A percentile compares a stretch with the other conserved stretches of the same genome.
Conservation (phyloP, 2,113 vertebrate genomes). For the Nibea coibor region DNA sequence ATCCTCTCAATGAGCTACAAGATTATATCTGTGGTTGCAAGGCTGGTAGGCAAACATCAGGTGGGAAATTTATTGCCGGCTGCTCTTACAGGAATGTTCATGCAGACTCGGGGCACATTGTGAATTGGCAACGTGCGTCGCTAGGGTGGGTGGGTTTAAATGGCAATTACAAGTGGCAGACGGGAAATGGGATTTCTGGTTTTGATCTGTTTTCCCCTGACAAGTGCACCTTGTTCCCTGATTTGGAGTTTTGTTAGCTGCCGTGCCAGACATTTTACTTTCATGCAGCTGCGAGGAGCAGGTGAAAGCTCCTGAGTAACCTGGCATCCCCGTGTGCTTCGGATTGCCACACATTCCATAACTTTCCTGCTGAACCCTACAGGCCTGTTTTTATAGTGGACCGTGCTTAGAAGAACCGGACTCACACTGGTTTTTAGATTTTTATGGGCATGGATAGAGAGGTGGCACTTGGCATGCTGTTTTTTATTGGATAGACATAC, state of each 20-base stretch:
- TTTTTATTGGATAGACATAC: neutral
- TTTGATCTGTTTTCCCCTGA: conserved; percentile 41
- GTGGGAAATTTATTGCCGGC: conserved; percentile 46
- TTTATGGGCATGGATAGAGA: conserved; percentile 17
- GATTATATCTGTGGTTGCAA: conserved; percentile 38
- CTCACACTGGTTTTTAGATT: neutral
- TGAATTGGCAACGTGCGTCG: conserved; percentile 29
- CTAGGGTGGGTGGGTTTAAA: conserved; percentile 34
- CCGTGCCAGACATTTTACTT: conserved; percentile 38
- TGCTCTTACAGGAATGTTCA: conserved; percentile 32
- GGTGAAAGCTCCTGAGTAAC: conserved; percentile 38
- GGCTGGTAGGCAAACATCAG: conserved; percentile 33
- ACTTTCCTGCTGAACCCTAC: conserved; percentile 9
- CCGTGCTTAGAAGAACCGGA: conserved; percentile 17
- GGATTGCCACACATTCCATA: conserved; percentile 49
- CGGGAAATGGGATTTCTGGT: conserved; percentile 43
- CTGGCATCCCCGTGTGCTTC: conserved; percentile 21
- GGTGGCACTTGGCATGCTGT: neutral
- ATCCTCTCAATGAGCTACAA: conserved; percentile 15
- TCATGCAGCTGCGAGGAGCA: conserved; percentile 46
- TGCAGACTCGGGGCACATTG: conserved; percentile 25
- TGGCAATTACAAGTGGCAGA: conserved; percentile 47
- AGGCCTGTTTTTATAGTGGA: neutral
- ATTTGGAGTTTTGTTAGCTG: conserved; percentile 41
- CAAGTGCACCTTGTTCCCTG: conserved; percentile 49